Evolutionary conservation across 37 sponge, comb jelly and placozoan species (phyloP).

Genomic region (Halichondria panicea): DNA sequence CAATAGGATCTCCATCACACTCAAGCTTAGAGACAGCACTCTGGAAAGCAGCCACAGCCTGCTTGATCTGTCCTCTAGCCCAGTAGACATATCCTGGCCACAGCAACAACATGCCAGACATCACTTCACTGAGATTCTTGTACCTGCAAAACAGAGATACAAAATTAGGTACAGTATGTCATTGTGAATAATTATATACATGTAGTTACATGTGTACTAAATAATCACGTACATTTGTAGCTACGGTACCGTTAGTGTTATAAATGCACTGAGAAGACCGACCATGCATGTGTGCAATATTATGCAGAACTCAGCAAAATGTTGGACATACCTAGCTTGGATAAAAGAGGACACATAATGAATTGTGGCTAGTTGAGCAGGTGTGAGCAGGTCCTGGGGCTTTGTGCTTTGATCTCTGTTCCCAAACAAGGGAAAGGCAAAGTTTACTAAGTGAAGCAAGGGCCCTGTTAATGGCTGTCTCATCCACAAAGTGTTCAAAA

Average conservation of each 20-base stretch:
- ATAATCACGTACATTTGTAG: no score
- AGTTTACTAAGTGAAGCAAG: slow-evolving; percentile 43
- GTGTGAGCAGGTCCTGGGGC: background rate
- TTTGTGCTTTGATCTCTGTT: background rate
- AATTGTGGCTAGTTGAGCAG: slow-evolving; percentile 17
- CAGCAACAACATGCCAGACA: slow-evolving; percentile 10
- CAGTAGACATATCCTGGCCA: slow-evolving; percentile 64
- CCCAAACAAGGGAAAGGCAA: slow-evolving; percentile 24
- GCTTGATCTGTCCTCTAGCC: slow-evolving; percentile 42
- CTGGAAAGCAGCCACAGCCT: slow-evolving; percentile 16
- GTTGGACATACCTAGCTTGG: background rate
- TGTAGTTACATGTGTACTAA: background rate
- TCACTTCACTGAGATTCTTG: background rate
- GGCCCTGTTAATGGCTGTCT: no score
- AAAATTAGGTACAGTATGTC: background rate
- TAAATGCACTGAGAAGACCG: background rate
- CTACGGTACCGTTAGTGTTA: no score
- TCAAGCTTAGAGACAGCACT: slow-evolving; percentile 8
- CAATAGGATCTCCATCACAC: background rate
- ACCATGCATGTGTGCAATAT: background rate
- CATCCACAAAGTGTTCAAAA: no score
- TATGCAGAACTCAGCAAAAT: background rate
- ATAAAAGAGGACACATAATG: slow-evolving; percentile 6
- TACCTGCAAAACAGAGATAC: slow-evolving; percentile 16
- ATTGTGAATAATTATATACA: background rate